Conservation (phyloP, 2,797 vertebrate species). For the Gila robusta region DNA sequence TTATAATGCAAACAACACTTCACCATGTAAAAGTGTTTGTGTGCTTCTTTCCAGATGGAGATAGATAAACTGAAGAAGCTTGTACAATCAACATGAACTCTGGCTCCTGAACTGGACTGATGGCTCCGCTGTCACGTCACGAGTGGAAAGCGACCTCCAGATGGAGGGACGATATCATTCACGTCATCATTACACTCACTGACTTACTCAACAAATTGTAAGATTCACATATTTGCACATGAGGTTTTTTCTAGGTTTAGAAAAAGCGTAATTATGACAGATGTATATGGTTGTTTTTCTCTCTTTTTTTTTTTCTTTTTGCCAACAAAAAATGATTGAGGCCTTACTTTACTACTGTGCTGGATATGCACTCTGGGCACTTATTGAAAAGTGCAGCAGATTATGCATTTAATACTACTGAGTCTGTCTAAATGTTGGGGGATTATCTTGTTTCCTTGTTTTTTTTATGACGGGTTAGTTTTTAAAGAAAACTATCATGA, state of each 20-base stretch:
- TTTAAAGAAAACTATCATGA: slow-evolving; percentile 82
- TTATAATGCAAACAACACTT: neutral
- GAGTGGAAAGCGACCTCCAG: slow-evolving; percentile 16
- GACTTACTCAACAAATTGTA: slow-evolving; percentile 78
- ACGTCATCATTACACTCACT: slow-evolving; percentile 64
- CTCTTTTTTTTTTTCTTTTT: slow-evolving; percentile 74
- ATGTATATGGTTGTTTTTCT: slow-evolving; percentile 78
- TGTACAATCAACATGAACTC: slow-evolving; percentile 84
- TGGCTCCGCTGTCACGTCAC: slow-evolving; percentile 15
- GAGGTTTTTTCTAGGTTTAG: slow-evolving; percentile 71
- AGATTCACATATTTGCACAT: slow-evolving; percentile 83
- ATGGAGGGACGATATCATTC: slow-evolving; percentile 43
- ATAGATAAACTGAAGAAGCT: slow-evolving; percentile 92
- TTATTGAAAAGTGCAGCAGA: slow-evolving; percentile 66
- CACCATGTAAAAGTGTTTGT: neutral
- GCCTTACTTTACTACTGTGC: slow-evolving; percentile 95
- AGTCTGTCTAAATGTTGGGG: slow-evolving; percentile 87
- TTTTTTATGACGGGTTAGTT: slow-evolving; percentile 73
- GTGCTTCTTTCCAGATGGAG: slow-evolving; percentile 82
- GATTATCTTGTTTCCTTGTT: slow-evolving; percentile 74
- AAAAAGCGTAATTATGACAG: slow-evolving; percentile 75
- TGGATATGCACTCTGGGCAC: slow-evolving; percentile 82
- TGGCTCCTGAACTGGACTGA: slow-evolving; percentile 26
- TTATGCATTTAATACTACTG: slow-evolving; percentile 91
- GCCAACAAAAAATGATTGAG: slow-evolving; percentile 87